These are phyloP conservation scores for Acleris literana DNA, from an alignment of 2,888 invertebrate species.

Conservation along the genomic window DNA sequence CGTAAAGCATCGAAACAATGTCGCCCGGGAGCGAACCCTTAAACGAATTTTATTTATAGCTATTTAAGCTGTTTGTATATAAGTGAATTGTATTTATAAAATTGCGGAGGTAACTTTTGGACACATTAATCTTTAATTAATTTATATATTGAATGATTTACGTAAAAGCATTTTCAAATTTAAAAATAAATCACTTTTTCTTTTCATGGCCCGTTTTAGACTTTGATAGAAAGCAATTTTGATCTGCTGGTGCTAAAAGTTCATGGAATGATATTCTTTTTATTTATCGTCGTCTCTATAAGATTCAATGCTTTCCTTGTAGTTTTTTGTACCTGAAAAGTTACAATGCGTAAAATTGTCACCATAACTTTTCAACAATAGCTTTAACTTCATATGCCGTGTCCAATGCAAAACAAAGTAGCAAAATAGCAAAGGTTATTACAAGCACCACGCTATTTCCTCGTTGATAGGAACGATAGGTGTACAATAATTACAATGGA, in stretches of 20 bases:
- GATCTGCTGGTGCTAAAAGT: too few relatives aligned
- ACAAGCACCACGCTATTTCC: conserved; percentile 37
- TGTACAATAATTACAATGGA: conserved; percentile 18
- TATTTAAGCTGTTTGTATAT: conserved; percentile 25
- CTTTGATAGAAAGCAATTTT: too few relatives aligned
- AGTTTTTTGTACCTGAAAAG: too few relatives aligned
- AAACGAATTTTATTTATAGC: conserved; percentile 34
- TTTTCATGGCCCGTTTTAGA: too few relatives aligned
- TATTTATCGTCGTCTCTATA: neutral
- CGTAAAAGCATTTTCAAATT: too few relatives aligned
- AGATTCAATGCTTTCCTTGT: too few relatives aligned
- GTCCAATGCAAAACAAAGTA: conserved; percentile 30
- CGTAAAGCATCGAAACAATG: conserved; percentile 37
- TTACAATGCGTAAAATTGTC: neutral
- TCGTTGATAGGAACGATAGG: conserved; percentile 27
- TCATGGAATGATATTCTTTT: too few relatives aligned
- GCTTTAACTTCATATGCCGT: conserved; percentile 8
- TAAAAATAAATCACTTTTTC: too few relatives aligned
- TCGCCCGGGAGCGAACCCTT: conserved; percentile 32
- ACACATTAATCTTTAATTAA: neutral
- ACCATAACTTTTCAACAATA: neutral
- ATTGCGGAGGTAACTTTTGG: neutral
- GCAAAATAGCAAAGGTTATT: conserved; percentile 20
- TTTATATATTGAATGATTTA: neutral
- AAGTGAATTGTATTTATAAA: conserved; percentile 20